A percentile compares a stretch with the other conserved stretches of the same genome.
phyloP scores from a whole-genome alignment of 2,888 invertebrate species.

The Pharmacophagus antenor region DNA sequence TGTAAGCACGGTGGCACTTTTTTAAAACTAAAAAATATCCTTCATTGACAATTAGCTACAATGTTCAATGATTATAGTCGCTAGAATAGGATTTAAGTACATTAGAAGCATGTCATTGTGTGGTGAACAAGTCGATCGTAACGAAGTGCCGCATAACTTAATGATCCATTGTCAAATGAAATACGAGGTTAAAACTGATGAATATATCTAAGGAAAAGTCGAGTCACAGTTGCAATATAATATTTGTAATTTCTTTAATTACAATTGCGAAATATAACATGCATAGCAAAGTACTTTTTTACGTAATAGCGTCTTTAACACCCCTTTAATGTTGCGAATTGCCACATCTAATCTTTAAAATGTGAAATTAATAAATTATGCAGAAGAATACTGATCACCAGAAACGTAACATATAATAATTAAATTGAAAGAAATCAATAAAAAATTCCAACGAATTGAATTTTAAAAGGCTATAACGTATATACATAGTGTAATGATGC shows the following conservation, averaged over 20 bases:
- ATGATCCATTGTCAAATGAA: conserved; percentile 56
- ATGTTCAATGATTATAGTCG: not conserved
- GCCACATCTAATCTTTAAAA: too few species aligned
- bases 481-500: not conserved
- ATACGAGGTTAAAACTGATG: conserved; percentile 32
- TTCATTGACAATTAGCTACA: conserved; percentile 11
- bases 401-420: too few species aligned
- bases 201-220: not conserved
- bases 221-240: not conserved
- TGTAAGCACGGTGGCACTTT: too few species aligned
- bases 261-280: not conserved
- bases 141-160: conserved; percentile 49
- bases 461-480: not conserved
- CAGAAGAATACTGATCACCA: not conserved
- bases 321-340: too few species aligned
- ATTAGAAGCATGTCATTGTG: conserved; percentile 42
- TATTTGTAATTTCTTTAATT: not conserved
- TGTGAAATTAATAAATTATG: too few species aligned
- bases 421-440: too few species aligned
- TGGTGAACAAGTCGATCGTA: conserved; percentile 50
- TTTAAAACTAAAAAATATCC: too few species aligned
- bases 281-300: too few species aligned
- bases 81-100: conserved; percentile 27
- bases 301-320: too few species aligned
- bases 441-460: not conserved